Evolutionary conservation across 2,797 vertebrate species (phyloP), one percentile per base, ranked within the genome.

Genomic region (Lithobates pipiens): DNA sequence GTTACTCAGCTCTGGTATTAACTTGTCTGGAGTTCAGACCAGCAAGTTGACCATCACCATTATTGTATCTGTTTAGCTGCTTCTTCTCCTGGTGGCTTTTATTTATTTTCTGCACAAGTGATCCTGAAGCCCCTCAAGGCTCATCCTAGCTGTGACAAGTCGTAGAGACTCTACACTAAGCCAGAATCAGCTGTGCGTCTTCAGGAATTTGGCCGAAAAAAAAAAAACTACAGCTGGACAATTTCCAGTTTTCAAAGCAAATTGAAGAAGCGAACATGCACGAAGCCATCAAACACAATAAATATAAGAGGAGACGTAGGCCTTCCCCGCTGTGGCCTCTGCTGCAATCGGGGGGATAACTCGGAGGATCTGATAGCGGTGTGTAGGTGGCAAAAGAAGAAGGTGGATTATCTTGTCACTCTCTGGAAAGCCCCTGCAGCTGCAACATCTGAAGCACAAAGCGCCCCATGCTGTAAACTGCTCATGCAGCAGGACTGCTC

Each of bases 401-500:
- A 70, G 85, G 65, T 76, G 79, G 73, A 82, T 86, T 82, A 82
- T 86, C 73, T 87, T 32, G 87, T 86, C 89, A 90, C 84, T 2
- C 25, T 10, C 89, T 88, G 90, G 90, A 42, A 78, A 85, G 67
- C 89, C 90, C 90, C 82, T 4, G 10, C 91, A 93, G 90, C 92
- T 88, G 84, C 89, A 91, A 85, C 89, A 80, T 90, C 90, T 86
- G 0, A 89, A 89, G 88, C 76, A 86, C 90, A 89, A 84, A 91
- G 82, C 0, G 0, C 88, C 90, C 90, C 80, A 46, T 46, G 88
- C 80, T 89, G 86, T 88, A 95, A 95, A 94, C 76, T 93, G 93
- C 94, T 92, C 92, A 89, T 91, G 90, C 93, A 95, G 94, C 93
- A 94, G 93, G 93, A 92, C 91, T 78, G 80, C 61, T 23, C 61